Percentiles rank a stretch among this genome's conserved stretches.
Evolutionary conservation across 2,888 invertebrate genomes (phyloP).

Genomic region (Folsomia manolachei): DNA sequence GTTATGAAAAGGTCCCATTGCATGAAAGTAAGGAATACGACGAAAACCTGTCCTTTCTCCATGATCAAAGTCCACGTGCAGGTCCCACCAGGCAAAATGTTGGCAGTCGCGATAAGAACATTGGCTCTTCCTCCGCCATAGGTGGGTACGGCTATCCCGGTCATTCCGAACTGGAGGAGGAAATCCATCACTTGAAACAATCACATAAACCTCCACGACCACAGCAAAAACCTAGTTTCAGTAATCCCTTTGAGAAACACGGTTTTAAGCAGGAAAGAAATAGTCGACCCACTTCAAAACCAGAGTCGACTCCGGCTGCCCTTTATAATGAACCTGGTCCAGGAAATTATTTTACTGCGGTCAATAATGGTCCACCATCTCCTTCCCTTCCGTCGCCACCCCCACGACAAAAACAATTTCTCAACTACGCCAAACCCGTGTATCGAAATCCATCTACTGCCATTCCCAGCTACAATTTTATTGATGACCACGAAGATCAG

Average conservation of each 20-base stretch:
- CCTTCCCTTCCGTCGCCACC: slow-evolving; percentile 18
- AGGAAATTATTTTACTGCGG: slow-evolving; percentile 10
- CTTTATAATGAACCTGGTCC: slow-evolving; percentile 7
- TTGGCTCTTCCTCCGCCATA: neutral
- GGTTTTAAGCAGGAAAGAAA: neutral
- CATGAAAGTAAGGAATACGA: slow-evolving; percentile 20
- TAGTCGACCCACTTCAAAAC: slow-evolving; percentile 20
- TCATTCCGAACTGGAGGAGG: neutral
- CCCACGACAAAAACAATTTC: neutral
- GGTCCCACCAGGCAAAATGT: slow-evolving; percentile 8
- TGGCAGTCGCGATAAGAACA: neutral
- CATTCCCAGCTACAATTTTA: slow-evolving; percentile 28
- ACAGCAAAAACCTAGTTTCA: neutral
- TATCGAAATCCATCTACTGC: slow-evolving; percentile 18
- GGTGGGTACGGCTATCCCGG: neutral
- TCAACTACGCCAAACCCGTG: neutral
- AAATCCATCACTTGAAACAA: neutral
- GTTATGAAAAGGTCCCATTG: no score
- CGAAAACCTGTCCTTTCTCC: slow-evolving; percentile 24
- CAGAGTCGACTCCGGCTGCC: slow-evolving; percentile 1
- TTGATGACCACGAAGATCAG: slow-evolving; percentile 10
- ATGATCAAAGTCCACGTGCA: slow-evolving; percentile 40
- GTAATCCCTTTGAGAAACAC: no score
- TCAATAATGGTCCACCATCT: slow-evolving; percentile 17
- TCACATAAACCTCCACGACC: neutral